A percentile compares a stretch with the other conserved stretches of the same genome.
Evolutionary conservation across 2,113 vertebrate species (phyloP).

Genomic region (Struthidea cinerea): DNA sequence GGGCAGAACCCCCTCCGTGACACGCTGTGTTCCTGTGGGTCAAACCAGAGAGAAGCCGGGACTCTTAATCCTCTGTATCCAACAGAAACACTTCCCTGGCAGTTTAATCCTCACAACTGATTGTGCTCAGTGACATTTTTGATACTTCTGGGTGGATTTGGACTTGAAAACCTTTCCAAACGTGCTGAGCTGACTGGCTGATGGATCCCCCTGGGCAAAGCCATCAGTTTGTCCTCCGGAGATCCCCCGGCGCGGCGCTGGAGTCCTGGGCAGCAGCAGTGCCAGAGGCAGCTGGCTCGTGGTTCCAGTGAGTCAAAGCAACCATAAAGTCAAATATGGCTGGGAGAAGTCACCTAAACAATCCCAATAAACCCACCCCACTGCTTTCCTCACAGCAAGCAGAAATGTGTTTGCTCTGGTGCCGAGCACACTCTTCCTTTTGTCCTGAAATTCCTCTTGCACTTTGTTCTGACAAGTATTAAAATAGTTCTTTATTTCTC

Average conservation of each 20-base stretch:
- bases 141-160: neutral
- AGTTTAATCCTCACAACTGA: neutral
- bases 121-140: neutral
- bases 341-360: neutral
- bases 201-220: neutral
- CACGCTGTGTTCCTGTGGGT: fast-evolving
- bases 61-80: neutral
- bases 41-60: fast-evolving
- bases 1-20: neutral
- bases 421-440: neutral
- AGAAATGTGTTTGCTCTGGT: neutral
- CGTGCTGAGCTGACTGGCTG: neutral
- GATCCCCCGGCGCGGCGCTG: fast-evolving
- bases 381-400: neutral
- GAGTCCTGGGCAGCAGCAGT: neutral
- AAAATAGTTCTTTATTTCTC: neutral
- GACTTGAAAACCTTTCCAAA: neutral
- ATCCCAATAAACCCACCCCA: neutral
- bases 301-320: neutral
- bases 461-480: neutral
- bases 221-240: neutral
- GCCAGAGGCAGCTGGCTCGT: neutral
- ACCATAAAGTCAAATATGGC: neutral
- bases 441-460: neutral
- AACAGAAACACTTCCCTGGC: neutral